Conservation (phyloP, 2,113 vertebrate genomes). For the Atlantisia rogersi region DNA sequence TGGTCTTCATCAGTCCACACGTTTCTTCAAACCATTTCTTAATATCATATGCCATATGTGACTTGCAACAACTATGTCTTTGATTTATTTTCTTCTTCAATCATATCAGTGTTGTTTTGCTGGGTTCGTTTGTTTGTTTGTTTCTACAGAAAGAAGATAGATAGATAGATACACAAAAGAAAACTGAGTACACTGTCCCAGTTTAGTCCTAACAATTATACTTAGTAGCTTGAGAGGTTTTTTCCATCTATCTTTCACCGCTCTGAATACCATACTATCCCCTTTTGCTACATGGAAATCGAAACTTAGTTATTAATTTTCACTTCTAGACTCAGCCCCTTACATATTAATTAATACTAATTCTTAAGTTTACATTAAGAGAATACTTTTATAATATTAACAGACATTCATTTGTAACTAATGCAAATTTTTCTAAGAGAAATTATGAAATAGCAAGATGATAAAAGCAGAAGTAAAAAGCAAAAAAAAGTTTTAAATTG, state of each 20-base stretch:
- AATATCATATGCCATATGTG: neutral
- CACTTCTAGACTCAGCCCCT: neutral
- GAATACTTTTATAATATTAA: neutral
- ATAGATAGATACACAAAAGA: neutral
- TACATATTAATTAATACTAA: neutral
- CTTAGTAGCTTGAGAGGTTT: neutral
- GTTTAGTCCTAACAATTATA: neutral
- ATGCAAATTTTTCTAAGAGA: neutral
- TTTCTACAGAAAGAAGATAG: neutral
- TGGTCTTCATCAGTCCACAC: neutral
- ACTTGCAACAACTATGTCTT: neutral
- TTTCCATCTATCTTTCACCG: neutral
- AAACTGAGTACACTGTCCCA: neutral
- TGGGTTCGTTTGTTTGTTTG: no score
- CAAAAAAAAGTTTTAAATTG: constrained; percentile 30
- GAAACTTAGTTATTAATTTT: neutral
- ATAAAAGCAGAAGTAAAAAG: constrained; percentile 36
- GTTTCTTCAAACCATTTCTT: neutral
- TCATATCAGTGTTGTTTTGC: no score
- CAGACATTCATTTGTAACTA: constrained; percentile 20
- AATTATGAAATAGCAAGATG: constrained; percentile 3
- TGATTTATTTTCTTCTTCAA: neutral
- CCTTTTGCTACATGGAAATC: neutral
- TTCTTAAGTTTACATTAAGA: neutral
- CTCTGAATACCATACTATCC: neutral